A percentile compares a stretch with the other conserved stretches of the same genome.
Evolutionary conservation across 2,113 vertebrate genomes (phyloP).

Genomic region (Pomatorhinus ruficollis): DNA sequence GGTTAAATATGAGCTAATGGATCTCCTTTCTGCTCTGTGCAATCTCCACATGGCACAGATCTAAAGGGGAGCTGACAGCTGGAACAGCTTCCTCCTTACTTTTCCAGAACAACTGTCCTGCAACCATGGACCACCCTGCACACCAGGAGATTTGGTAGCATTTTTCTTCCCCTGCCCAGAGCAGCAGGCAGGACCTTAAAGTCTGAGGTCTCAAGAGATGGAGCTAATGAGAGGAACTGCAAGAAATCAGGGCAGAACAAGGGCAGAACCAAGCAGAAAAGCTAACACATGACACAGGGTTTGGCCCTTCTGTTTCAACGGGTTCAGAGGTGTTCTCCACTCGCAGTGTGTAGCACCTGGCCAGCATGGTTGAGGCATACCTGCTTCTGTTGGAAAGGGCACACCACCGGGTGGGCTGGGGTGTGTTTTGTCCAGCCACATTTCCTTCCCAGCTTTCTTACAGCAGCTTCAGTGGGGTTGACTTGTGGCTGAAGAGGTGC

Average conservation of each 20-base stretch:
- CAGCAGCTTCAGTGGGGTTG: background rate
- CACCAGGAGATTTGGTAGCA: background rate
- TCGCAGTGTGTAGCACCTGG: background rate
- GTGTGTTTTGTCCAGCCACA: background rate
- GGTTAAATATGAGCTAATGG: background rate
- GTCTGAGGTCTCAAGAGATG: background rate
- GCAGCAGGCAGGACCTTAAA: background rate
- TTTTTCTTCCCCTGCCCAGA: background rate
- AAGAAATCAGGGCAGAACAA: background rate
- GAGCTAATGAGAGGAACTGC: background rate
- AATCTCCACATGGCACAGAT: background rate
- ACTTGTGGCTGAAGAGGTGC: background rate
- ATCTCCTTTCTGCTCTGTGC: background rate
- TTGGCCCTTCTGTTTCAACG: background rate
- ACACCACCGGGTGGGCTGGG: background rate
- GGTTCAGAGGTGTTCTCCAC: background rate
- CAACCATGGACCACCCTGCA: background rate
- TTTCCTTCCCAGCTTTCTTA: background rate
- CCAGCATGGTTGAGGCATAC: background rate
- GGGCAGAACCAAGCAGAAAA: background rate
- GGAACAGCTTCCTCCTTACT: background rate
- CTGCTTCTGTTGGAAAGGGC: background rate
- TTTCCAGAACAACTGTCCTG: background rate
- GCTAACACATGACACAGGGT: background rate
- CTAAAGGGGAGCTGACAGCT: conserved; percentile 21